Base-by-base conservation (phyloP, 1,140 invertebrate genomes). In the Ephestia elutella region DNA sequence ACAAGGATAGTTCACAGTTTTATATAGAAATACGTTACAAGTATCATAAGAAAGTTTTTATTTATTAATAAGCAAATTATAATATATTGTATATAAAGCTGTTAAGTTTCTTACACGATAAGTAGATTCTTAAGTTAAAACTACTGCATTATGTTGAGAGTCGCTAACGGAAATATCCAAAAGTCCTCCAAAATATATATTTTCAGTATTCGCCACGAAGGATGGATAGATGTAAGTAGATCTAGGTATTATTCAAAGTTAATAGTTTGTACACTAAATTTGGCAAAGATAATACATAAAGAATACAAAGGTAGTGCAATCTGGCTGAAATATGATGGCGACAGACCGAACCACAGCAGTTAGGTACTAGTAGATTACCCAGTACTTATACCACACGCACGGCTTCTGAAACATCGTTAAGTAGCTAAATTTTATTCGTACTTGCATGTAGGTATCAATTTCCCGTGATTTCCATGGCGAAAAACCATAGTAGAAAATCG, bases 141-240 rank as follows among this genome's bases (percentile, higher is more conserved):
- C 38, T 63, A 70, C 56, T 66, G 68, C 49, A 57, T 62, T 66
- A 69, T 50, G 58, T 71, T 68, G 71, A 72, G 68, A 75, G 59
- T 71, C 58, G 63, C 70, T 77, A 75, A 72, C 72, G 75, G 75
- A 75, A 71, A 69, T 75, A 77, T 77, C 75, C 75, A 77, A 77
- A 75, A 77, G 62, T 75, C 62, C 59, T 77, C 75, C 63, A 77
- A 77, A 77, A 77, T 66, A 73, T 71, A 74, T 65, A 57, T 69
- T 57, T 62, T 70, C 62, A 72, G 63, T 56, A 63, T 67, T 65
- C 59, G 57, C 57, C 62, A 62, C 61, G 60, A 66, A 70, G 60
- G 63, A 73, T 70, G 64, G 65, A 70, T 49, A 66, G 54, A 63
- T 69, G 50, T 64, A 60, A 44, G 48, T 54, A 35, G 13, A 59